Evolutionary conservation across 2,797 vertebrate species (phyloP).

Genomic region (Serranus cabrilla): DNA sequence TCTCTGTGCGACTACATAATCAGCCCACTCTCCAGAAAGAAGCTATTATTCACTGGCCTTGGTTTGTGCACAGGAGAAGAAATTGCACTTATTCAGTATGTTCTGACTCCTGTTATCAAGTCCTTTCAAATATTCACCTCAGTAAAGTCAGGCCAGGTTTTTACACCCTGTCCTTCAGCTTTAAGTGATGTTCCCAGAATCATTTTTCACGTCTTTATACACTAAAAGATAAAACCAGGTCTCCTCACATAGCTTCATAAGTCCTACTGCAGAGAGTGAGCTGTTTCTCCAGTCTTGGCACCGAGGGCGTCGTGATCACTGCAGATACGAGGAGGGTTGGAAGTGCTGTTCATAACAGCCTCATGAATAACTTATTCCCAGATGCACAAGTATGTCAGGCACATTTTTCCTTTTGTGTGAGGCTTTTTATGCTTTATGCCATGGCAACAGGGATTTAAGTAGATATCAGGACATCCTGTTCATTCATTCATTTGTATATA

Average conservation of each 20-base stretch:
- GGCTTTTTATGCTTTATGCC: neutral
- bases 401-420: neutral
- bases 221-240: conserved; percentile 5
- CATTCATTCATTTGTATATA: conserved; percentile 32
- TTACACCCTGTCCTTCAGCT: neutral
- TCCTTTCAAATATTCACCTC: neutral
- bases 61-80: conserved; percentile 38
- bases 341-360: neutral
- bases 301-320: conserved; percentile 58
- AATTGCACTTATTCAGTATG: neutral
- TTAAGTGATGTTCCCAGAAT: neutral
- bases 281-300: conserved; percentile 11
- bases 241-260: conserved; percentile 38
- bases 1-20: conserved; percentile 11
- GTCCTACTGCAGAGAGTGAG: conserved; percentile 52
- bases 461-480: conserved; percentile 29
- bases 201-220: neutral
- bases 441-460: conserved; percentile 26
- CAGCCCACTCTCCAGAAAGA: conserved; percentile 48
- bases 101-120: neutral
- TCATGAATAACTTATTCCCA: conserved; percentile 27
- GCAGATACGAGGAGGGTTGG: conserved; percentile 13
- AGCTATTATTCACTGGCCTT: conserved; percentile 54
- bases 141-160: neutral
- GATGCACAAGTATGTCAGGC: conserved; percentile 21